A percentile compares a stretch with the other conserved stretches of the same genome.
phyloP scores from a whole-genome alignment of 2,113 vertebrate species.

The Pygathrix nemaeus region DNA sequence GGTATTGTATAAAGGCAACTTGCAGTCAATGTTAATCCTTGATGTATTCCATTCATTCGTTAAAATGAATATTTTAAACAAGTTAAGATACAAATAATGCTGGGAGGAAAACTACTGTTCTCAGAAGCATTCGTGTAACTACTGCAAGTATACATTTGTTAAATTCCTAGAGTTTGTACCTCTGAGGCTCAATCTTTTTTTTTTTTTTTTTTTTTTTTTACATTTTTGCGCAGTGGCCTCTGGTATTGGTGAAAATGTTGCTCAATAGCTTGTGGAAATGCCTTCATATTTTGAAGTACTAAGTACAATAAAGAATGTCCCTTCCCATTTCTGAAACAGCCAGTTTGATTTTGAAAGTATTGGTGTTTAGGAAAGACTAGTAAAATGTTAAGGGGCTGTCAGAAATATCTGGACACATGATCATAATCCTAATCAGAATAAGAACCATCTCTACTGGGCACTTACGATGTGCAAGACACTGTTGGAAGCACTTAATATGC shows the following conservation, averaged over 20 bases:
- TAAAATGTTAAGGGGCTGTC: background rate
- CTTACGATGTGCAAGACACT: background rate
- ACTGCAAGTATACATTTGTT: constrained; percentile 15
- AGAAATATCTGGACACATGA: background rate
- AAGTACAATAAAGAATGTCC: background rate
- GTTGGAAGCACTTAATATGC: background rate
- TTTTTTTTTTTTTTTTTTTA: background rate
- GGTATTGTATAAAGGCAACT: background rate
- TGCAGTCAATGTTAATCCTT: background rate
- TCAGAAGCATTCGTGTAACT: background rate
- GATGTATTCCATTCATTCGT: background rate
- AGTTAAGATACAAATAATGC: background rate
- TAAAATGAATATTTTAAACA: constrained; percentile 12
- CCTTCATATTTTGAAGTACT: background rate
- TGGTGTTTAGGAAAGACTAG: background rate
- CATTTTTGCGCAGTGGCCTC: background rate
- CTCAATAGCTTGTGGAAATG: background rate
- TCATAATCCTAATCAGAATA: background rate
- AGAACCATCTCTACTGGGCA: background rate
- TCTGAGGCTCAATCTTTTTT: background rate
- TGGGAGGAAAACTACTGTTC: background rate
- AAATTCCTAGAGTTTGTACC: constrained; percentile 20
- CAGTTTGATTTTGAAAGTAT: background rate
- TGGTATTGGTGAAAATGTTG: constrained; percentile 20
- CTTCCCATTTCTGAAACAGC: constrained; percentile 12